Base-by-base conservation (phyloP, 2,888 invertebrate genomes). In the Brachynemurus nebulosus region DNA sequence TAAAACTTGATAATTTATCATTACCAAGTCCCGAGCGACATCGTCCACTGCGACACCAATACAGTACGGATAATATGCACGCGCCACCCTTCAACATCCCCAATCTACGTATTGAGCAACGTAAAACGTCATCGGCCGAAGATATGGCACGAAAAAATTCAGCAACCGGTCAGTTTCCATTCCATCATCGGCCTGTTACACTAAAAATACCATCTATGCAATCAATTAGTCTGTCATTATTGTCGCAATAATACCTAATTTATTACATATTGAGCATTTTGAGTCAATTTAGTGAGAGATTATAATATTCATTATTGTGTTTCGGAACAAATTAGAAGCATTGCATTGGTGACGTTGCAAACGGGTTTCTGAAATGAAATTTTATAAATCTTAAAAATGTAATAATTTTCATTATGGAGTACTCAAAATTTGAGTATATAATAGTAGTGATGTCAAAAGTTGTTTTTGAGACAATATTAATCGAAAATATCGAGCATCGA, bases 91-190 rank as follows among this genome's bases (percentile, higher is more conserved):
- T 89, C 66, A 86, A 83, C 61, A 88, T 90, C 54, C 89, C 89
- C n/a, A 86, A 86, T 64, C 67, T 88, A 52, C 77, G 86, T 44
- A 81, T 88, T 48, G 86, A 88, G 57, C 83, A 86, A 57, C 75
- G 89, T 52, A 90, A 90, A 65, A 89, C 90, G 2, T 86, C 86
- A 37, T 88, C 86, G 55, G 89, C 90, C 5, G 90, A 90, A 61
- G 86, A 90, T 58, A 88, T 91, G 85, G 86, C 85, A 17, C 74
- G 86, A 55, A 86, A 88, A 62, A 86, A 86, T 60, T 88, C 88
- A 7, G 77, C 80, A 7, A 77, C 80, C 57, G 80, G 83, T 72
- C 67, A 59, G 61, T 45, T 42, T 42, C 35, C 35, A 42, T 27
- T 25, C 25, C 34, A 9, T 23, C 23, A 21, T 19, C 42, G 42